Evolutionary conservation across 2,888 invertebrate species (phyloP).

Genomic region (Mamestra brassicae): DNA sequence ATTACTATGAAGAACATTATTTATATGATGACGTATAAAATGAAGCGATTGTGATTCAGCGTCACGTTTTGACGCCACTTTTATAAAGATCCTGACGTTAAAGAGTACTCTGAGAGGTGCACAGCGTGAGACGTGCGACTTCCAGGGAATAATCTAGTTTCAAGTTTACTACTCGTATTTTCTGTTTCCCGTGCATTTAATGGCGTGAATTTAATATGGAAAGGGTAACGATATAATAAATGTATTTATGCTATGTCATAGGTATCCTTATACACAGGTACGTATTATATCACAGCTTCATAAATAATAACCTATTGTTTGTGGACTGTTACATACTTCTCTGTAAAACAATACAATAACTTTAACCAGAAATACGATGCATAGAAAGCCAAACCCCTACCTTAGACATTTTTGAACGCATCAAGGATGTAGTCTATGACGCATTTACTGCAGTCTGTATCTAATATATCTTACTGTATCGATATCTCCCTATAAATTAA

Average conservation of each 20-base stretch:
- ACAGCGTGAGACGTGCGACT: constrained; percentile 40
- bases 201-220: constrained; percentile 26
- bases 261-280: not conserved
- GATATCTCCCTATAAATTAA: too few relatives aligned
- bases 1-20: constrained; percentile 57
- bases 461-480: not conserved
- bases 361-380: too few relatives aligned
- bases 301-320: too few relatives aligned
- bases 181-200: constrained; percentile 30
- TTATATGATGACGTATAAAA: constrained; percentile 68
- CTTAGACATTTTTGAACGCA: not conserved
- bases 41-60: constrained; percentile 75
- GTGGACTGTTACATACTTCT: too few relatives aligned
- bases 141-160: constrained; percentile 49
- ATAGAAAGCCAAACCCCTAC: too few relatives aligned
- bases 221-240: constrained; percentile 14
- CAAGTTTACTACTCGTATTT: constrained; percentile 47
- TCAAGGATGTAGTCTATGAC: not conserved
- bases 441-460: not conserved
- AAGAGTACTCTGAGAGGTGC: constrained; percentile 57
- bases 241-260: not conserved
- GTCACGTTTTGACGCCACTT: constrained; percentile 69
- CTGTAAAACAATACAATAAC: too few relatives aligned
- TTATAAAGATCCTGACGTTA: constrained; percentile 60
- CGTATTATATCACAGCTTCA: not conserved